phyloP scores from a whole-genome alignment of 2,888 invertebrate species.

The Tortricodes alternella region DNA sequence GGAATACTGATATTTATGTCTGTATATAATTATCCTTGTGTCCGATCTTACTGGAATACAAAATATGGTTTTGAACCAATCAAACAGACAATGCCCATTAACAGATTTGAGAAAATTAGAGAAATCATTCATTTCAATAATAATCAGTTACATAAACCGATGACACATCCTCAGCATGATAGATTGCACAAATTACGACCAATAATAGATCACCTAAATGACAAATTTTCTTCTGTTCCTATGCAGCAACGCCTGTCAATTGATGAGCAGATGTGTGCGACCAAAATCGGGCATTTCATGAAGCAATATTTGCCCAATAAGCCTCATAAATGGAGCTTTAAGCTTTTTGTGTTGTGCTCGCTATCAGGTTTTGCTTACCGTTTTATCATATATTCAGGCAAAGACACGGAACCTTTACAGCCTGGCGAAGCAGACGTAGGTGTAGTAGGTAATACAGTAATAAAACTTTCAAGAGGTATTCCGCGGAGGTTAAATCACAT shows the following conservation, averaged over 20 bases:
- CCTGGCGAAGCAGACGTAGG: conserved; percentile 39
- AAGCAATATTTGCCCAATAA: conserved; percentile 37
- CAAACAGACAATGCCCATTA: conserved; percentile 23
- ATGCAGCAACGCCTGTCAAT: too few species aligned
- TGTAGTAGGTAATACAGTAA: neutral
- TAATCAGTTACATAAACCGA: conserved; percentile 18
- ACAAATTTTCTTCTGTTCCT: conserved; percentile 20
- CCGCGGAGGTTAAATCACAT: neutral
- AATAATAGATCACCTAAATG: conserved; percentile 29
- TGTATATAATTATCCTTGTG: conserved; percentile 30
- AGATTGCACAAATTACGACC: conserved; percentile 30
- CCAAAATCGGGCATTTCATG: conserved; percentile 37
- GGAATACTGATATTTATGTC: conserved; percentile 33
- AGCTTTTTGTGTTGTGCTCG: conserved; percentile 38
- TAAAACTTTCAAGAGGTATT: neutral
- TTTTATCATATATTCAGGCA: conserved; percentile 41
- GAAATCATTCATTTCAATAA: conserved; percentile 31
- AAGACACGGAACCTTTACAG: conserved; percentile 32
- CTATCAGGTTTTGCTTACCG: conserved; percentile 39
- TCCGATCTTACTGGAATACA: conserved; percentile 25
- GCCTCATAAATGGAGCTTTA: conserved; percentile 39
- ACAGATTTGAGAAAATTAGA: conserved; percentile 32
- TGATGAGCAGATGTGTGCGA: conserved; percentile 39
- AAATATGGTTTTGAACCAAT: neutral
- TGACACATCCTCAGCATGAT: conserved; percentile 28